These are phyloP conservation scores for Peromyscus attwateri DNA, from an alignment of 2,797 vertebrate species.

Conservation along the genomic window DNA sequence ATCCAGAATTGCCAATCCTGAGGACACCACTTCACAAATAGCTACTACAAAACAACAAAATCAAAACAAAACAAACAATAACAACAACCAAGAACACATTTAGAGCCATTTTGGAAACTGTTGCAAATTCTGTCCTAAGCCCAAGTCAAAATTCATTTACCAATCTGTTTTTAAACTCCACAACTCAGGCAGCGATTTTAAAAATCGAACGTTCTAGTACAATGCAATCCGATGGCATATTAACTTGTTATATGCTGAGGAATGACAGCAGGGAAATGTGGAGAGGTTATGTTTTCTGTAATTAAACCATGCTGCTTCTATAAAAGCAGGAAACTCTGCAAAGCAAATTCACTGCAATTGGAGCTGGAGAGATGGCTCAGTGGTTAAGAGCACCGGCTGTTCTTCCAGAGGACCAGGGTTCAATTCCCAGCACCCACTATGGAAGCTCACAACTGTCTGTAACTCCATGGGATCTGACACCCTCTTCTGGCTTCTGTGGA, in stretches of 20 bases:
- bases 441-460: neutral
- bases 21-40: neutral
- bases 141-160: neutral
- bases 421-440: neutral
- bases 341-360: neutral
- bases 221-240: neutral
- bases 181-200: neutral
- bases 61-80: neutral
- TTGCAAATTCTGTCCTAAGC: conserved; percentile 17
- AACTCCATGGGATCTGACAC: neutral
- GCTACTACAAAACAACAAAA: neutral
- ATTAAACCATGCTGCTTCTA: neutral
- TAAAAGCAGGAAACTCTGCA: neutral
- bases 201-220: neutral
- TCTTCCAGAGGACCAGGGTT: neutral
- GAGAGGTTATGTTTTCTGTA: neutral
- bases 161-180: neutral
- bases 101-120: neutral
- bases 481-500: neutral
- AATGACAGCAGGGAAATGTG: neutral
- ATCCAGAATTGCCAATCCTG: neutral
- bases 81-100: neutral
- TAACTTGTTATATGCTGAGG: neutral
- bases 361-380: neutral
- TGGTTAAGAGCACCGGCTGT: neutral